phyloP scores from a whole-genome alignment of 2,888 invertebrate genomes.

The Agonum fuliginosum region DNA sequence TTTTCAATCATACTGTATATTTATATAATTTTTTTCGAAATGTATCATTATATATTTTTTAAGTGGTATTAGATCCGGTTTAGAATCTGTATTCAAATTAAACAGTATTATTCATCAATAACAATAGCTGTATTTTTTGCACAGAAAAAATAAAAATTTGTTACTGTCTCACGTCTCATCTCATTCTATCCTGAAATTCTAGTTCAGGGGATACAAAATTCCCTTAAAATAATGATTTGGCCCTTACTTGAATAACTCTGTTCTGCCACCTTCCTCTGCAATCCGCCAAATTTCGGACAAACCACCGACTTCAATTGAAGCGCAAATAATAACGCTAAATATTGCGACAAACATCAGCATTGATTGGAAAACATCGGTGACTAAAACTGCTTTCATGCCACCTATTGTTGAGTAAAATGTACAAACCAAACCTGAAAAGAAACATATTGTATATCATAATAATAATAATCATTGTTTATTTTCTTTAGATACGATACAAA shows the following conservation, averaged over 20 bases:
- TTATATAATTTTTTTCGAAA: too few relatives aligned
- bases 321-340: conserved; percentile 85
- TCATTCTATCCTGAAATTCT: too few relatives aligned
- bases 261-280: conserved; percentile 81
- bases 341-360: conserved; percentile 90
- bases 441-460: neutral
- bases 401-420: conserved; percentile 92
- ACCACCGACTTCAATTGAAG: conserved; percentile 82
- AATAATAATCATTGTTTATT: too few relatives aligned
- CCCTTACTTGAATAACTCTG: conserved; percentile 81
- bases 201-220: too few relatives aligned
- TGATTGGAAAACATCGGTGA: conserved; percentile 91
- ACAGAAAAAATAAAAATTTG: too few relatives aligned
- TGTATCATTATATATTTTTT: too few relatives aligned
- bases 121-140: too few relatives aligned
- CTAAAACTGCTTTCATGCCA: conserved; percentile 92
- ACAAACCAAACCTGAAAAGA: conserved; percentile 80
- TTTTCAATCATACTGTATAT: too few relatives aligned
- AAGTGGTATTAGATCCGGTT: too few relatives aligned
- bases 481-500: neutral
- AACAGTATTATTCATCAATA: neutral
- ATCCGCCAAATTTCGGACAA: conserved; percentile 82
- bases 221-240: too few relatives aligned
- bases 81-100: too few relatives aligned
- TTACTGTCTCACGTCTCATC: too few relatives aligned